These are phyloP conservation scores for Drosophila punjabiensis DNA, from an alignment of 1,140 invertebrate genomes.

Conservation along the genomic window DNA sequence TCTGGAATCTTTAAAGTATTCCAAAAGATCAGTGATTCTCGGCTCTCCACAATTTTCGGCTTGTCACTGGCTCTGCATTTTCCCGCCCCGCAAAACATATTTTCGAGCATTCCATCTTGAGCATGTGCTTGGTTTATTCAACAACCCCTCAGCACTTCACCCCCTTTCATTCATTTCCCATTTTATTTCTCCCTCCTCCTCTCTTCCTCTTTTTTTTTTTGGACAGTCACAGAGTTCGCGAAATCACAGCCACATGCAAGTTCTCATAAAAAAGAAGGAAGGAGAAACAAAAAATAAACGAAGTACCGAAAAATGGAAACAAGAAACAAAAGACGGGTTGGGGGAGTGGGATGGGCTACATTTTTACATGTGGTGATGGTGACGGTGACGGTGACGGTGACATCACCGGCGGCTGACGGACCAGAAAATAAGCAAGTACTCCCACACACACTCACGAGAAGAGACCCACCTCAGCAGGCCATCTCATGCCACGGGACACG, in stretches of 20 bases:
- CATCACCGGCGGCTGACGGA: constrained; percentile 78
- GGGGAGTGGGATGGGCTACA: constrained; percentile 17
- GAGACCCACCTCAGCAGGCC: constrained; percentile 10
- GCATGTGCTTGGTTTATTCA: constrained; percentile 51
- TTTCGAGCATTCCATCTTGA: constrained; percentile 72
- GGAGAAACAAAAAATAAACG: constrained; percentile 1
- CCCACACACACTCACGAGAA: constrained; percentile 23
- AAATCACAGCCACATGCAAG: constrained; percentile 65
- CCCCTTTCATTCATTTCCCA: constrained; percentile 32
- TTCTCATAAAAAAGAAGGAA: constrained; percentile 7
- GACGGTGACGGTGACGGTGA: constrained; percentile 60
- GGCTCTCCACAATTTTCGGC: constrained; percentile 1
- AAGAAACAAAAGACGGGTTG: constrained; percentile 30
- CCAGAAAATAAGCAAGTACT: constrained; percentile 81
- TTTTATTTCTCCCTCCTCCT: constrained; percentile 6
- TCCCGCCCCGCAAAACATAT: constrained; percentile 31
- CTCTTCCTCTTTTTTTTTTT: constrained; percentile 18
- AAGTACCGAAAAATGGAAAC: constrained; percentile 28
- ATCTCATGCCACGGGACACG: constrained; percentile 5
- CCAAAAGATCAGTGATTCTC: not conserved
- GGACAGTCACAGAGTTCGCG: constrained; percentile 57
- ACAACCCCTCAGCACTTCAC: constrained; percentile 29
- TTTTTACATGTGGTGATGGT: constrained; percentile 73
- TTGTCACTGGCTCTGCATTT: constrained; percentile 24
- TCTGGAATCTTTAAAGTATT: not conserved